Conservation (phyloP, 2,113 vertebrate species). For the Panurus biarmicus region DNA sequence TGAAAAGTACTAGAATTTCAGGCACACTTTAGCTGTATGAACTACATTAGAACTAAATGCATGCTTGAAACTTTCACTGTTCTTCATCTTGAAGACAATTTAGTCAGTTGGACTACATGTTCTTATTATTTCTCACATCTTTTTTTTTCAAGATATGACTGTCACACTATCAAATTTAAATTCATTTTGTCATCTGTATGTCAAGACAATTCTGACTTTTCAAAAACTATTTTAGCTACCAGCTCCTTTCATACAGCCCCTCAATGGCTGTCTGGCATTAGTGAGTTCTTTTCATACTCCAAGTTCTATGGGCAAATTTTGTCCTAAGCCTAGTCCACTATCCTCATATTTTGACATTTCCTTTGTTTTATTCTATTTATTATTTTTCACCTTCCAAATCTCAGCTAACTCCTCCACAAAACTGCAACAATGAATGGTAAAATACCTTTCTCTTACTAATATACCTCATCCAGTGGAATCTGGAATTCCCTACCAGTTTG, state of each 20-base stretch:
- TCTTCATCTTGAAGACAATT: not conserved
- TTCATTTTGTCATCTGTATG: not conserved
- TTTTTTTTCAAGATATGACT: not conserved
- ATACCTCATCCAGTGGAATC: not conserved
- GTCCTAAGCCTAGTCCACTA: not conserved
- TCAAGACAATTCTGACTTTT: not conserved
- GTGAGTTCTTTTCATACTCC: not conserved
- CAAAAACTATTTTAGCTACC: not conserved
- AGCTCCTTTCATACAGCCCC: not conserved
- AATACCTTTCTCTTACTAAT: not conserved
- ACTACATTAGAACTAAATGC: not conserved
- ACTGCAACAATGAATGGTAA: not conserved
- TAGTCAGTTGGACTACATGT: not conserved
- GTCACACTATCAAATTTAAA: not conserved
- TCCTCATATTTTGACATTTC: not conserved
- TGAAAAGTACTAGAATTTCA: not conserved
- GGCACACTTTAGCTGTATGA: not conserved
- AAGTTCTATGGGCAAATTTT: not conserved
- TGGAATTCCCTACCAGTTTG: not conserved
- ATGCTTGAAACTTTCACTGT: not conserved
- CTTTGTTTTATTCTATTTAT: not conserved
- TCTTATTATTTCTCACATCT: not conserved
- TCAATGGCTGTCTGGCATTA: not conserved
- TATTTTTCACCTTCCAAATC: not conserved
- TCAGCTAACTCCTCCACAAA: not conserved